Evolutionary conservation across 2,888 invertebrate genomes (phyloP).

Genomic region (Drosophila pseudotalamancana): DNA sequence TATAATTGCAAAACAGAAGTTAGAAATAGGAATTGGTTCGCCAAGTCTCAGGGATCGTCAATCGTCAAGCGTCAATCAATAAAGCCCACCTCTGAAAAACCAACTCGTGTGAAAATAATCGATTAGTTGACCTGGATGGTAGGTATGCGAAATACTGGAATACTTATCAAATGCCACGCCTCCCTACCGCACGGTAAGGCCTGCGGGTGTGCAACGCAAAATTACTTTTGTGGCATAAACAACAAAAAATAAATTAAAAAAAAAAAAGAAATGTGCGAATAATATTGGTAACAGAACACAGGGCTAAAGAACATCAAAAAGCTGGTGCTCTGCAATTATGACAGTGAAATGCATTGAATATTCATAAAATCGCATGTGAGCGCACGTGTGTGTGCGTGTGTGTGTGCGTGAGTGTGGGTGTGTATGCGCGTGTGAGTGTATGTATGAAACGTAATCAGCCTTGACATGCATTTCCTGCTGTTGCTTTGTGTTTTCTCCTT

Average conservation of each 20-base stretch:
- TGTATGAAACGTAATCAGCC: conserved; percentile 63
- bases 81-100: conserved; percentile 38
- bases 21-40: neutral
- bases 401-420: neutral
- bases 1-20: neutral
- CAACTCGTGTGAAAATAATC: conserved; percentile 48
- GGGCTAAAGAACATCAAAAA: conserved; percentile 47
- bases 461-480: conserved; percentile 69
- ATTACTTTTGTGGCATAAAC: conserved; percentile 12
- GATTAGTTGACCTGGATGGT: conserved; percentile 57
- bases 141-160: conserved; percentile 11
- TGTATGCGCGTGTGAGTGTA: conserved; percentile 15
- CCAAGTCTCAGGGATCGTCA: conserved; percentile 2
- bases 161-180: conserved; percentile 12
- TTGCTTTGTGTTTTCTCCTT: conserved; percentile 18
- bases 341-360: conserved; percentile 74
- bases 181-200: conserved; percentile 5
- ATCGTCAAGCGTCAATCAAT: no score
- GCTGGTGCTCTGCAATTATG: conserved; percentile 66
- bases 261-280: conserved; percentile 37
- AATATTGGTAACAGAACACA: conserved; percentile 38
- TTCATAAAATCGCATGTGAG: conserved; percentile 58
- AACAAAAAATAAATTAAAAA: no score
- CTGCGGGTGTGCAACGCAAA: conserved; percentile 26
- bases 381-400: conserved; percentile 2